Base-by-base conservation (phyloP, 2,888 invertebrate species). In the Hirtodrosophila confusa region DNA sequence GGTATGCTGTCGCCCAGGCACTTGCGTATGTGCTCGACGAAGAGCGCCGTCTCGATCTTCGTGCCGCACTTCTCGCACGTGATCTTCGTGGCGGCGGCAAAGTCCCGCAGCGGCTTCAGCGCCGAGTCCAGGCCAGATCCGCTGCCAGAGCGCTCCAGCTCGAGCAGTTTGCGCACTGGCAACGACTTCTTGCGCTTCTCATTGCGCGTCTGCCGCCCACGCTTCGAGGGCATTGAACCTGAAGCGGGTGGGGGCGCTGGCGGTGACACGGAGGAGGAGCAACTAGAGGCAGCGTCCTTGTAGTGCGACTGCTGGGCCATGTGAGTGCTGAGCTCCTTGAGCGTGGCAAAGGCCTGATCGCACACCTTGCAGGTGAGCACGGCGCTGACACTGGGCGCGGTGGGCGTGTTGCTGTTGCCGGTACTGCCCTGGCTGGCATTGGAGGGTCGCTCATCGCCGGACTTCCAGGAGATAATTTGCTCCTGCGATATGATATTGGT, bases 301-400 rank as follows among this genome's bases (percentile, higher is more conserved):
- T 98, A 98, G 91, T 99, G 99, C 8, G 98, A 97, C 91, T 98
- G 98, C 91, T 98, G 97, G 58, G 98, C 97, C 98, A 99, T 98
- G 92, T 99, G 98, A 92, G 97, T 97, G 91, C 98, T 98, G 47
- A 99, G 94, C 89, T 98, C 98, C 91, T 98, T 98, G 85, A 98
- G 93, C 51, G 98, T 97, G 91, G 95, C 96, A 92, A 98, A 99
- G 40, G 98, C 97, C 92, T 98, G 97, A 91, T 98, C 98, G 92
- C 98, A 98, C 49, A 98, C 98, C 93, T 98, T 98, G 92, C 98
- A 99, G 56, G 98, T 98, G 58, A 98, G 94, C 44, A 98, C 98
- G 2, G 97, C 97, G 89, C 97, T 97, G 3, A 98, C 97, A 5
- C 58, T 69, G 88, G 97, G 97, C 91, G 92, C 69, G 0, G 78